Evolutionary conservation across 2,797 vertebrate species (phyloP).

Genomic region (Sebastes hopkinsi): DNA sequence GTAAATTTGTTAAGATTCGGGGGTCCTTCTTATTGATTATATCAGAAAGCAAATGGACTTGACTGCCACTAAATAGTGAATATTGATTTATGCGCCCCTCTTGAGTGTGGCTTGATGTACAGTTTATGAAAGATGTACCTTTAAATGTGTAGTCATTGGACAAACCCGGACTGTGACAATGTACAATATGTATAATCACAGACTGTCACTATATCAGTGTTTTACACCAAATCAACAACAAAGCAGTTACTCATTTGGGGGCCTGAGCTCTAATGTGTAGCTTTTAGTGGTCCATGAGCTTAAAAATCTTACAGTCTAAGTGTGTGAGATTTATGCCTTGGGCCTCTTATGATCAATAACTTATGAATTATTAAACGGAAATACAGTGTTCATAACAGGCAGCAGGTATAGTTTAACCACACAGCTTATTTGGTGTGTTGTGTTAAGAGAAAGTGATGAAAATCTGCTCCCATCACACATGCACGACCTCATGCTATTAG

Average conservation of each 20-base stretch:
- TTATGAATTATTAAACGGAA: slow-evolving; percentile 17
- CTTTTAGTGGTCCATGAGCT: not conserved
- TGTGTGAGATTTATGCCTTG: not conserved
- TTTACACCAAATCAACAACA: not conserved
- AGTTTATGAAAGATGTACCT: not conserved
- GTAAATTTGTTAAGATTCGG: not conserved
- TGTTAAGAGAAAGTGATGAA: slow-evolving; percentile 5
- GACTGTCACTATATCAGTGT: not conserved
- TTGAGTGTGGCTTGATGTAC: not conserved
- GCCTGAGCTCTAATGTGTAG: not conserved
- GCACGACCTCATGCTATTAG: slow-evolving; percentile 17
- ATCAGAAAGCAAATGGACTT: not conserved
- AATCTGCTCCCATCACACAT: not conserved
- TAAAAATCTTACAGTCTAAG: not conserved
- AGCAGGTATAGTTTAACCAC: slow-evolving; percentile 14
- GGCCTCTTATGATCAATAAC: slow-evolving; percentile 17
- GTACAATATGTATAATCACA: not conserved
- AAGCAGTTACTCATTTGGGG: not conserved
- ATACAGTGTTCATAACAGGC: slow-evolving; percentile 17
- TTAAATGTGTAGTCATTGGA: not conserved
- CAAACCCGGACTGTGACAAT: not conserved
- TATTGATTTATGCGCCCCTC: not conserved
- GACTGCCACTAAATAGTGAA: not conserved
- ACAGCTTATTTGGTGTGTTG: slow-evolving; percentile 6
- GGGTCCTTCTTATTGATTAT: not conserved